Percentiles rank a stretch among this genome's conserved stretches.
Conservation (phyloP, 2,113 vertebrate genomes). For the Trogon surrucura region DNA sequence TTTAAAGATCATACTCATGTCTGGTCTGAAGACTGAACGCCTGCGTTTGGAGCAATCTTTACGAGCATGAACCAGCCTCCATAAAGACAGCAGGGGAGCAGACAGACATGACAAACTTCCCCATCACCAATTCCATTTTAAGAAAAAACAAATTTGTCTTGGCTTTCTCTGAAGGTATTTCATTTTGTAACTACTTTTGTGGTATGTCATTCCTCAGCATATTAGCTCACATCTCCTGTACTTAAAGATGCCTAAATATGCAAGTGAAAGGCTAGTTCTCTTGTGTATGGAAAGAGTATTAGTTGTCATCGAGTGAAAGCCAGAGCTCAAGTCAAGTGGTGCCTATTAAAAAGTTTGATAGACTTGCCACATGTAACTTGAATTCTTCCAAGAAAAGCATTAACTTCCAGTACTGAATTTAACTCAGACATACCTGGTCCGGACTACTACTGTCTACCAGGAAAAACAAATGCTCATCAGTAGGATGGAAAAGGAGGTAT, state of each 20-base stretch:
- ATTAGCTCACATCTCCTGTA: not conserved
- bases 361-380: not conserved
- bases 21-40: not conserved
- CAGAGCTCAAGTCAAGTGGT: not conserved
- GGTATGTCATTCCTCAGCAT: not conserved
- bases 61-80: not conserved
- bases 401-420: not conserved
- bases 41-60: not conserved
- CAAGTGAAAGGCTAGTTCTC: not conserved
- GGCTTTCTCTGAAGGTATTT: not conserved
- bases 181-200: not conserved
- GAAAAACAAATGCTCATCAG: not conserved
- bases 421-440: not conserved
- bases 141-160: not conserved
- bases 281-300: no score
- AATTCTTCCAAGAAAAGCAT: not conserved
- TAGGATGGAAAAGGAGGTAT: not conserved
- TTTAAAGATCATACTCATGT: not conserved
- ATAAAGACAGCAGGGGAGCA: fast-evolving
- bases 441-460: not conserved
- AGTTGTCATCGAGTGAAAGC: not conserved
- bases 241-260: not conserved
- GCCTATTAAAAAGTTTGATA: not conserved
- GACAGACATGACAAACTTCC: not conserved
- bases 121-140: not conserved